phyloP scores from a whole-genome alignment of 2,113 vertebrate genomes.

The Entomyzon cyanotis region DNA sequence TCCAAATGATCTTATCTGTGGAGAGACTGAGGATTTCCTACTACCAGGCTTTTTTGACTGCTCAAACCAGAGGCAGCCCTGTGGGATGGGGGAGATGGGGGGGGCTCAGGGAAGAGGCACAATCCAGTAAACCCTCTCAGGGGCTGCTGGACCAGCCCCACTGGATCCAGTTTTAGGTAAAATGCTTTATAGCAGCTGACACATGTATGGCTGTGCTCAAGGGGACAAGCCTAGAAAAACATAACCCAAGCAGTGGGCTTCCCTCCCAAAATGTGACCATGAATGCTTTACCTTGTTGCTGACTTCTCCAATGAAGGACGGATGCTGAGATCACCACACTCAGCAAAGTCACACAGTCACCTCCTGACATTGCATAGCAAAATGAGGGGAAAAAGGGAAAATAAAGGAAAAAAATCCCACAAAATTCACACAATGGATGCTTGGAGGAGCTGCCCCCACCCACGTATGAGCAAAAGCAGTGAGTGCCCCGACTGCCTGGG shows the following conservation, averaged over 20 bases:
- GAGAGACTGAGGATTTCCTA: slow-evolving; percentile 19
- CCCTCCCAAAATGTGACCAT: not conserved
- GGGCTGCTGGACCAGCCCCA: not conserved
- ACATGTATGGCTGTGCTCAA: fast-evolving
- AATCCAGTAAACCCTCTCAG: not conserved
- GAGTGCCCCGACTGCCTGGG: not conserved
- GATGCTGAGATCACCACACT: not conserved
- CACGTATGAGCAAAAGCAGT: fast-evolving
- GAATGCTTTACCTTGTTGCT: not conserved
- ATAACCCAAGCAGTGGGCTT: not conserved
- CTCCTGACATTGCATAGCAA: fast-evolving
- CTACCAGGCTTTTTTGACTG: not conserved
- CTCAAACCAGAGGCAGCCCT: not conserved
- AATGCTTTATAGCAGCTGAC: not conserved
- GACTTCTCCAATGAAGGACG: fast-evolving
- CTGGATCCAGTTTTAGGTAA: not conserved
- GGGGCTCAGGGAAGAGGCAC: too few species aligned
- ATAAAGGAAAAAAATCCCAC: not conserved
- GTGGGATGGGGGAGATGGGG: not conserved
- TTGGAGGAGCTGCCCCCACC: not conserved
- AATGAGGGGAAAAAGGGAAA: not conserved
- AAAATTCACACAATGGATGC: not conserved
- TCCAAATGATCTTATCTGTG: slow-evolving; percentile 37
- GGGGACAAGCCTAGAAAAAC: not conserved
- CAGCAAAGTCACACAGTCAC: not conserved